Evolutionary conservation across 2,797 vertebrate species (phyloP).

Genomic region (Echiichthys vipera): DNA sequence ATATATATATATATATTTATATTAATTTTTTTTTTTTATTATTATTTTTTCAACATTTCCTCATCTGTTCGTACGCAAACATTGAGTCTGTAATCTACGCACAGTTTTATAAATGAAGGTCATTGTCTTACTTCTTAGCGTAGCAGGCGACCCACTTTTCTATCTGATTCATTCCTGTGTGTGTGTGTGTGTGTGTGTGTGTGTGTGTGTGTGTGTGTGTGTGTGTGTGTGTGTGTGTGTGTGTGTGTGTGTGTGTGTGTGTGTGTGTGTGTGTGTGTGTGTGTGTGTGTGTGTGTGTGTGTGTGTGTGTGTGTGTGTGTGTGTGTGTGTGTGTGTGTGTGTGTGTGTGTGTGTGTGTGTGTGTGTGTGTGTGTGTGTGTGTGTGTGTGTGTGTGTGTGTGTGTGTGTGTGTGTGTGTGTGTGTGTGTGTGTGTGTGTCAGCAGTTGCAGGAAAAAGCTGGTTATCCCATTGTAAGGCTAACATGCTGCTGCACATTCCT

Average conservation of each 20-base stretch:
- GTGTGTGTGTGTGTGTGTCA: no score
- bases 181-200: no score
- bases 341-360: neutral
- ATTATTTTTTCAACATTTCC: no score
- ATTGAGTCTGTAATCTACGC: no score
- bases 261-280: neutral
- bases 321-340: neutral
- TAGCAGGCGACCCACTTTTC: no score
- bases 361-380: neutral
- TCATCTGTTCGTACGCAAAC: no score
- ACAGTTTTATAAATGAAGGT: no score
- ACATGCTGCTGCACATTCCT: slow-evolving; percentile 7
- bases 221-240: neutral
- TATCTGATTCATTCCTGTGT: no score
- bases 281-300: neutral
- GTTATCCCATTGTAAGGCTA: neutral
- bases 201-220: no score
- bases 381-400: neutral
- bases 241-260: neutral
- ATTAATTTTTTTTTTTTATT: no score
- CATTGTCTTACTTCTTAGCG: no score
- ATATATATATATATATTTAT: no score
- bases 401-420: neutral
- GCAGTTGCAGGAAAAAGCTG: neutral
- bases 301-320: neutral